These are phyloP conservation scores for Ibidorhyncha struthersii DNA, from an alignment of 2,113 vertebrate genomes.

Conservation along the genomic window DNA sequence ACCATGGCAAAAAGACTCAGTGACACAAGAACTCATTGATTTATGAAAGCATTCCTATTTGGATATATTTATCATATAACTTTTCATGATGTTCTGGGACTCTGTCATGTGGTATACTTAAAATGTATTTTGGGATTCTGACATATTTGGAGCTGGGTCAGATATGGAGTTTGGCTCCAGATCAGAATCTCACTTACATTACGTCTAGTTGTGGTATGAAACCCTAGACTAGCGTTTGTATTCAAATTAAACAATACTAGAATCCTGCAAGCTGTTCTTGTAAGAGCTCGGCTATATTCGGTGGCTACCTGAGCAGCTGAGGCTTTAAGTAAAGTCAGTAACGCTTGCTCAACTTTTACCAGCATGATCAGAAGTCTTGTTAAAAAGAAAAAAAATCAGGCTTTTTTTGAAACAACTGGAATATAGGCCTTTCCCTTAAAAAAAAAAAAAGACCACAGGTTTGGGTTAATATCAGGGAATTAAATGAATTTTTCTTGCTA, in stretches of 20 bases:
- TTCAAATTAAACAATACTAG: slow-evolving; percentile 51
- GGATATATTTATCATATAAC: slow-evolving; percentile 16
- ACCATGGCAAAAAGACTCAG: neutral
- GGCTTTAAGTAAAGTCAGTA: neutral
- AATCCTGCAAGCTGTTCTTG: neutral
- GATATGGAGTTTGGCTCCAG: slow-evolving; percentile 34
- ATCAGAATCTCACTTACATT: slow-evolving; percentile 39
- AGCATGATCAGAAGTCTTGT: neutral
- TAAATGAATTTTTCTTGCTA: neutral
- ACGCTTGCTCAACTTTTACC: neutral
- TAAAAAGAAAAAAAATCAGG: neutral
- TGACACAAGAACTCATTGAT: neutral
- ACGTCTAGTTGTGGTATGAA: slow-evolving; percentile 22
- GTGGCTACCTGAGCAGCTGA: slow-evolving; percentile 47
- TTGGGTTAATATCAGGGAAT: neutral
- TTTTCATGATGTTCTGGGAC: neutral
- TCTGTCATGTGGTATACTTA: neutral
- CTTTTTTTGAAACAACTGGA: neutral
- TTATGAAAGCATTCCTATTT: slow-evolving; percentile 29
- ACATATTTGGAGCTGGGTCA: slow-evolving; percentile 48
- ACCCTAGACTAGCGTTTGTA: slow-evolving; percentile 24
- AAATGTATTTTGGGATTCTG: slow-evolving; percentile 20
- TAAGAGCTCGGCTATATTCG: slow-evolving; percentile 12
- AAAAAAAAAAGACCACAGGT: neutral
- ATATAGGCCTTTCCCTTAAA: neutral